Base-by-base conservation (phyloP, 1,140 invertebrate species). In the Drosophila prosaltans region DNA sequence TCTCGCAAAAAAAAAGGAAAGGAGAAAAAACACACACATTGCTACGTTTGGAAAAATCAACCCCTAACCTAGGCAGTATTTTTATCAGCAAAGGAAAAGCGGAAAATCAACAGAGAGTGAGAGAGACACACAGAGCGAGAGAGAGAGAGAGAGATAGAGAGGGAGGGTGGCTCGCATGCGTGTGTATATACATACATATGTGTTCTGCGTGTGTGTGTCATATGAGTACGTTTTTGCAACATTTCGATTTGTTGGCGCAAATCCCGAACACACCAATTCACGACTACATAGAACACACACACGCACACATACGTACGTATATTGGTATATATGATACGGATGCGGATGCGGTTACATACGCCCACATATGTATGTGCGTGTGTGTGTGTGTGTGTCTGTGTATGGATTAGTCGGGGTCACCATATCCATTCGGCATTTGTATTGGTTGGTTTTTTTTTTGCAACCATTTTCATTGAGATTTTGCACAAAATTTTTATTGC, bases 211-310 rank as follows among this genome's bases (percentile, higher is more conserved):
- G 66, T 70, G 51, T 72, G 40, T 61, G 73, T 73, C 78, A 84
- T 89, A 73, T 88, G 84, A 90, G 83, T 65, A 73, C 80, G 75
- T 89, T 89, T 88, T 88, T 88, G 84, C 84, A 88, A 88, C 84
- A 88, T 88, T 88, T 89, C 84, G 84, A 88, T 88, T 88, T 89
- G 84, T 89, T 81, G 77, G 69, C 80, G 63, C 67, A 82, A 71
- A 78, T 70, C 78, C 63, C 67, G 54, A 69, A 61, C 81, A 60
- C 71, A 79, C 70, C 68, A 65, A 74, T 54, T 65, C 62, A 63
- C 24, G 32, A 36, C 3, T 7, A 36, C 32, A 36, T 36, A 6
- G 6, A 36, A 36, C 67, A 74, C 45, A 67, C 62, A 63, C 24
- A 32, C 64, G 55, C 62, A 78, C 65, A 74, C 64, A 61, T 16